Conservation (phyloP, 2,113 vertebrate genomes). For the Blennius ocellaris region DNA sequence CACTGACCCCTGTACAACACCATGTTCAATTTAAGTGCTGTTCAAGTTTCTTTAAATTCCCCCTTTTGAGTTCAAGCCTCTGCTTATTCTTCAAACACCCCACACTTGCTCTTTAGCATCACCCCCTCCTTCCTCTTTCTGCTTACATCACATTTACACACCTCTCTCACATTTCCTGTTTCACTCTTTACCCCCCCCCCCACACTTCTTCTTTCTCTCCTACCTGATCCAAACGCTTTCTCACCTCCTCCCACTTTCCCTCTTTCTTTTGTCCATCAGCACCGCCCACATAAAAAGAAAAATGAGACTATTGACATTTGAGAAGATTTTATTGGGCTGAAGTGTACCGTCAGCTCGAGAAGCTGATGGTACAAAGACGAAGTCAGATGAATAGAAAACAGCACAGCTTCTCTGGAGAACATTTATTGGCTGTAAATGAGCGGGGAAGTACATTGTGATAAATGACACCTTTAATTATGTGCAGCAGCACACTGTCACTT, state of each 20-base stretch:
- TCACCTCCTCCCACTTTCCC: neutral
- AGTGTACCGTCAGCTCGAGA: conserved; percentile 32
- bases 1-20: too few relatives aligned
- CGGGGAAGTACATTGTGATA: conserved; percentile 50
- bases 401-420: conserved; percentile 25
- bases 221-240: conserved; percentile 10
- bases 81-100: conserved; percentile 16
- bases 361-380: too few relatives aligned
- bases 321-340: conserved; percentile 39
- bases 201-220: conserved; percentile 22
- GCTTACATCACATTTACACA: conserved; percentile 13
- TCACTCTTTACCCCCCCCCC: conserved; percentile 19
- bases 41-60: neutral
- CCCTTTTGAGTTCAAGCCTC: neutral
- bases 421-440: conserved; percentile 65
- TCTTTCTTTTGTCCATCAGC: conserved; percentile 1
- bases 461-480: conserved; percentile 55
- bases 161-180: conserved; percentile 41
- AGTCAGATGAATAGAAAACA: conserved; percentile 47
- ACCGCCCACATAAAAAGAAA: conserved; percentile 36
- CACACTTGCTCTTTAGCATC: conserved; percentile 18
- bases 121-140: conserved; percentile 23
- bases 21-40: neutral
- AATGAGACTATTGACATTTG: conserved; percentile 53
- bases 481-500: conserved; percentile 47